Evolutionary conservation across 2,113 vertebrate genomes (phyloP).

Genomic region (Pogona vitticeps): DNA sequence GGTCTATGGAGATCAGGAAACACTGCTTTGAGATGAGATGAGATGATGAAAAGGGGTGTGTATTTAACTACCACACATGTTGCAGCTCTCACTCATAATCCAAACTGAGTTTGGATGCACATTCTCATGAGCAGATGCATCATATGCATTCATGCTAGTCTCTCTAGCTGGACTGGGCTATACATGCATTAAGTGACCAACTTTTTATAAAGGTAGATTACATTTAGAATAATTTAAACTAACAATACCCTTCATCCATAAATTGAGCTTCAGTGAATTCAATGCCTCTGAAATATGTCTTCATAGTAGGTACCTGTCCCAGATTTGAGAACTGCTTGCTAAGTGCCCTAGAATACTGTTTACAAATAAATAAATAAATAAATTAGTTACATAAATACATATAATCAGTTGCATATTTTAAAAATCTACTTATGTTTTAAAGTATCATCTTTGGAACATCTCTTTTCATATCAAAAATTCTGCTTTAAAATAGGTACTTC

Average conservation of each 20-base stretch:
- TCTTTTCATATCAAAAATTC: neutral
- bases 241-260: neutral
- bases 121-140: neutral
- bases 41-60: neutral
- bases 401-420: constrained; percentile 38
- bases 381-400: no score
- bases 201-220: neutral
- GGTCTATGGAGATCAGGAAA: neutral
- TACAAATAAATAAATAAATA: neutral
- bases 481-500: neutral
- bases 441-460: neutral
- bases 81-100: no score
- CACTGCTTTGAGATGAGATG: neutral
- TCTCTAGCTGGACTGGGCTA: neutral
- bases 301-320: constrained; percentile 22
- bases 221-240: neutral
- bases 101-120: no score
- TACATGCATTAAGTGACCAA: neutral
- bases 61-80: no score
- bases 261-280: neutral
- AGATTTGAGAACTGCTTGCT: constrained; percentile 38
- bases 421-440: neutral
- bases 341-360: constrained; percentile 44
- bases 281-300: neutral
- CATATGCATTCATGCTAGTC: neutral